Conservation (phyloP, 2,888 invertebrate genomes). For the Noctua fimbriata region DNA sequence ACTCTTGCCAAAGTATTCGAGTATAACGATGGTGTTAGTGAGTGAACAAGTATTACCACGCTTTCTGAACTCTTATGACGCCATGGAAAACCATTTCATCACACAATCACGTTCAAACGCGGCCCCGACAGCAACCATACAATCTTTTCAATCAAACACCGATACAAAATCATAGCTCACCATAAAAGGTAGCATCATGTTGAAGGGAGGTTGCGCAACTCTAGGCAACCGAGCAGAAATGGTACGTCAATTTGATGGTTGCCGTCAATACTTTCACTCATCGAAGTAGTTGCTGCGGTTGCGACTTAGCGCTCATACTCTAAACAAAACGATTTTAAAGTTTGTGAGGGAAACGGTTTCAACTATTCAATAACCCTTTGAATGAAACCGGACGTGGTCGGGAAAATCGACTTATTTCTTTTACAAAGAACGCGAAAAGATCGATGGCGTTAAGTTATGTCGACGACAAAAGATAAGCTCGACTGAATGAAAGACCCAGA, state of each 20-base stretch:
- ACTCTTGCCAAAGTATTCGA: background rate
- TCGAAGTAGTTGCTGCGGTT: conserved; percentile 14
- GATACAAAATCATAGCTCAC: conserved; percentile 49
- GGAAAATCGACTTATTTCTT: background rate
- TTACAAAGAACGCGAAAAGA: background rate
- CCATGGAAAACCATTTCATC: conserved; percentile 32
- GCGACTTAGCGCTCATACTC: conserved; percentile 57
- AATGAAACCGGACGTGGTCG: background rate
- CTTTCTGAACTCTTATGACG: conserved; percentile 23
- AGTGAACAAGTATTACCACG: conserved; percentile 10
- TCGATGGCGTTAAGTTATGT: no score
- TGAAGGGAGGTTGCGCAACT: conserved; percentile 66
- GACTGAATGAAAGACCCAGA: background rate
- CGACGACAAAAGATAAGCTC: background rate
- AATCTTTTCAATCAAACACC: conserved; percentile 59
- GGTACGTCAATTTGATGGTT: conserved; percentile 61
- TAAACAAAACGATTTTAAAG: conserved; percentile 58
- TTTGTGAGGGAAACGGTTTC: background rate
- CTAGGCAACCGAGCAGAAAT: conserved; percentile 54
- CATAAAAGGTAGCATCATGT: conserved; percentile 60
- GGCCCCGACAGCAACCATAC: conserved; percentile 34
- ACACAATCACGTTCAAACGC: conserved; percentile 27
- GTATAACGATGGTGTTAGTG: background rate
- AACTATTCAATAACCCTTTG: background rate
- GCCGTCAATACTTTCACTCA: conserved; percentile 69